Evolutionary conservation across 2,113 vertebrate species (phyloP).

Genomic region (Brienomyrus longianalis): DNA sequence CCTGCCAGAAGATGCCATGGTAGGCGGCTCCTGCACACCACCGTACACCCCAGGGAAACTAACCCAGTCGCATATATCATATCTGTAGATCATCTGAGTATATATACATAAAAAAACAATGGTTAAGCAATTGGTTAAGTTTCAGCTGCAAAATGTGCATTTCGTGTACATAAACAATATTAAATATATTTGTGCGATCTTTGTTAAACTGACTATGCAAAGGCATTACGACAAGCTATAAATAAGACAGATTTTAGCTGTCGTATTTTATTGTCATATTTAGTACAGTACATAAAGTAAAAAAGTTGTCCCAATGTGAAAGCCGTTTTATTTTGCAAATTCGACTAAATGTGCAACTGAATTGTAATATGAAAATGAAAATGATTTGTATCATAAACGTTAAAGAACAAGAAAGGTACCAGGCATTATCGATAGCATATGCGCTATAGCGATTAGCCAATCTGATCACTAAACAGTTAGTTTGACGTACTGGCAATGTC

Average conservation of each 20-base stretch:
- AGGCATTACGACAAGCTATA: neutral
- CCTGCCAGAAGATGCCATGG: neutral
- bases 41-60: neutral
- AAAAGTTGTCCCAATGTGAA: neutral
- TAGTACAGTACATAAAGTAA: neutral
- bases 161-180: neutral
- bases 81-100: constrained; percentile 25
- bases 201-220: neutral
- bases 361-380: neutral
- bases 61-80: neutral
- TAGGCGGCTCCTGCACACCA: rapidly evolving
- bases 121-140: neutral
- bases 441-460: neutral
- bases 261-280: neutral
- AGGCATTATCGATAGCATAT: neutral
- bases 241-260: neutral
- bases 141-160: neutral
- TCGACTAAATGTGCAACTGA: neutral
- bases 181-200: neutral
- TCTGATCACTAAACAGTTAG: neutral
- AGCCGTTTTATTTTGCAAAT: neutral
- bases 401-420: neutral
- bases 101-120: neutral
- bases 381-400: neutral
- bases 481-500: neutral